Evolutionary conservation across 2,797 vertebrate genomes (phyloP), one percentile per base, ranked within the genome.

Genomic region (Stomatorhinus walkeri): DNA sequence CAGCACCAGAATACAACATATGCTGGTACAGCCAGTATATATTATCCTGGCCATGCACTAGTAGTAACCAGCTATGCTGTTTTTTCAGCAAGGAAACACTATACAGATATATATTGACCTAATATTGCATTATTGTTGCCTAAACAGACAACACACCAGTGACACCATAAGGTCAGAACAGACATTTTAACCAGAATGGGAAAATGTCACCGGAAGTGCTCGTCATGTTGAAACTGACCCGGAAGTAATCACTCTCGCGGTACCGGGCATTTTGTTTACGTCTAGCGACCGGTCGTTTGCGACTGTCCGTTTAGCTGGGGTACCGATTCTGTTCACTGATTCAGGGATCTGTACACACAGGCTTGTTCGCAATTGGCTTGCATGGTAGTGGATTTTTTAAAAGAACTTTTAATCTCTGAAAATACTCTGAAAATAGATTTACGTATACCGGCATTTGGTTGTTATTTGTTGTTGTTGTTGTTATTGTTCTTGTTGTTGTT

Each of bases 201-300:
- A 81, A 22, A 81, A 81, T 81, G 36, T n/a, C 76, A 43, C 76
- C 40, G 76, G 76, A 81, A 81, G 36, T 81, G 40, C 76, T 81
- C 36, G 40, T 10, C 16, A n/a, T 46, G 36, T n/a, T 81, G 76
- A 81, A 81, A 2, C 16, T 46, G 0, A 81, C 76, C 76, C 76
- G 76, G 76, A 81, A 81, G 76, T 81, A 81, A 43, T 81, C 76
- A 22, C 40, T 81, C 40, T 46, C 7, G 19, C 6, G 40, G 19
- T n/a, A 46, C 6, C 8, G 7, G 40, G 16, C 32, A 36, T 72
- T 72, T 72, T 72, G 76, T 81, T 81, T 43, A n/a, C 2, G 40
- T 81, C 28, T 22, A 22, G 36, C 40, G n/a, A 43, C 76, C 6
- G 19, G 36, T 46, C 2, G 40, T 19, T 43, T 81, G 16, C n/a